These are phyloP conservation scores for Pteropus rufus DNA, from an alignment of 2,797 vertebrate species.

Conservation along the genomic window DNA sequence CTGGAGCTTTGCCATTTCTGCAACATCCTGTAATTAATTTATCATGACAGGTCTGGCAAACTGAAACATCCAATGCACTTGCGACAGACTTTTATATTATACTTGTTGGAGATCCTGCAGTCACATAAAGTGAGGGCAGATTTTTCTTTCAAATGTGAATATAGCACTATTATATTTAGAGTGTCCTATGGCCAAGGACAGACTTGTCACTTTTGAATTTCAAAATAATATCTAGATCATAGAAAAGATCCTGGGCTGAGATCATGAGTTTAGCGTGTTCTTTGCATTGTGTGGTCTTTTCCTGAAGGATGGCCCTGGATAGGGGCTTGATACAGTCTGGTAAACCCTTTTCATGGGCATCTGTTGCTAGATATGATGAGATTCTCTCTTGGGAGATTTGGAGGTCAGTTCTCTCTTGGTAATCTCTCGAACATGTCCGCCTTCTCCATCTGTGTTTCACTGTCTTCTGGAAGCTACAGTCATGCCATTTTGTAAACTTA, in stretches of 20 bases:
- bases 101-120: conserved; percentile 80
- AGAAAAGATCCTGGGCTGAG: conserved; percentile 15
- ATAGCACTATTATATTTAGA: background rate
- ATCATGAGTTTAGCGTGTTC: conserved; percentile 19
- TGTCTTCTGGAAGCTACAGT: background rate
- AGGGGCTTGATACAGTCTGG: background rate
- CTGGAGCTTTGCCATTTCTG: conserved; percentile 92
- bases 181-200: background rate
- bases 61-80: conserved; percentile 99
- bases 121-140: conserved; percentile 72
- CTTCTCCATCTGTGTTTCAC: background rate
- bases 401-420: background rate
- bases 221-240: background rate
- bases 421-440: background rate
- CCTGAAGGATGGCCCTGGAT: background rate
- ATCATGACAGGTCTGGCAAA: conserved; percentile 98
- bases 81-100: conserved; percentile 88
- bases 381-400: background rate
- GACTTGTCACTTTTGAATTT: background rate
- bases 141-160: conserved; percentile 37
- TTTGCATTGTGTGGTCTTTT: background rate
- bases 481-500: background rate
- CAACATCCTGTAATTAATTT: conserved; percentile 99
- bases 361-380: background rate
- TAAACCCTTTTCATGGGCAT: background rate